Evolutionary conservation across 2,797 vertebrate genomes (phyloP).

Genomic region (Ctenopoma multispine): DNA sequence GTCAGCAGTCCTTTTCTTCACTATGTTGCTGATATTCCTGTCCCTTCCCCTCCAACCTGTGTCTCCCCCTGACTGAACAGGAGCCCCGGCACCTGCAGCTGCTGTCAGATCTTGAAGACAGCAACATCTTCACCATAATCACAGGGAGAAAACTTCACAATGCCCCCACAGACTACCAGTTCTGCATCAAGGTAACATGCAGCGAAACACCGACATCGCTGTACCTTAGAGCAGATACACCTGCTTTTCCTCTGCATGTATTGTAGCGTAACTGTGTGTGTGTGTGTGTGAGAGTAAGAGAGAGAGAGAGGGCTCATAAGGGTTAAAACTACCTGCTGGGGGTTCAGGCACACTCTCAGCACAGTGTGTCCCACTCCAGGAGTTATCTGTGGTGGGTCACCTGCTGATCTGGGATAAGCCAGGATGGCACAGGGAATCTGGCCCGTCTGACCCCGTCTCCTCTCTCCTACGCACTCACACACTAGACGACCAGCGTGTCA

Average conservation of each 20-base stretch:
- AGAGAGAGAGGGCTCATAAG: conserved; percentile 32
- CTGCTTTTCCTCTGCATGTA: too few relatives aligned
- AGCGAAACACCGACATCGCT: neutral
- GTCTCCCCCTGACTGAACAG: conserved; percentile 69
- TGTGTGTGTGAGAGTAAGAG: conserved; percentile 37
- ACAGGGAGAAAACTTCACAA: conserved; percentile 91
- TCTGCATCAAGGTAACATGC: conserved; percentile 94
- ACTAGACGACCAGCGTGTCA: conserved; percentile 37
- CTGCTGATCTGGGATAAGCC: conserved; percentile 81
- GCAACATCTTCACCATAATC: conserved; percentile 91
- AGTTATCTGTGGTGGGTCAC: conserved; percentile 73
- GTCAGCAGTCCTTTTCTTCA: neutral
- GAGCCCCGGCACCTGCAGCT: conserved; percentile 96
- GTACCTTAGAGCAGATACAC: too few relatives aligned
- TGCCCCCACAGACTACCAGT: conserved; percentile 93
- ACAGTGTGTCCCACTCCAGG: conserved; percentile 49
- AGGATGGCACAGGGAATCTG: conserved; percentile 70
- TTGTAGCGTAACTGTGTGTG: neutral
- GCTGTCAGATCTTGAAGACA: conserved; percentile 94
- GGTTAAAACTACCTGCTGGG: conserved; percentile 60
- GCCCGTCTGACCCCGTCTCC: conserved; percentile 48
- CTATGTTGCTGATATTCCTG: neutral
- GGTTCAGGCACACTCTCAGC: conserved; percentile 61
- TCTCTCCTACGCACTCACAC: conserved; percentile 18
- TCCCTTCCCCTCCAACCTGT: neutral